Conservation (phyloP, 1,140 invertebrate species). For the Danaus melanippus region DNA sequence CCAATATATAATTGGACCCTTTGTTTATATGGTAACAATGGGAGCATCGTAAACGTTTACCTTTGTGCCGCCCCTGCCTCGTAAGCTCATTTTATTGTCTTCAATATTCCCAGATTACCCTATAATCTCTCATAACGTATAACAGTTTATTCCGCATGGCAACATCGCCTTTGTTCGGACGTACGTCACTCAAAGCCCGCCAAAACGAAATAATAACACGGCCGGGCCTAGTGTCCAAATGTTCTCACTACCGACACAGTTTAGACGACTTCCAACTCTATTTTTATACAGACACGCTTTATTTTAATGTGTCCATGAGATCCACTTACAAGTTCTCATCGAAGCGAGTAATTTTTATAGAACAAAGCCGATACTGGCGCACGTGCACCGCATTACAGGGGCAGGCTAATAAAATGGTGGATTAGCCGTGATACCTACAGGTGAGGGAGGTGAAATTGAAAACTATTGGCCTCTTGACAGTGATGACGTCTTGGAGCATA, state of each 20-base stretch:
- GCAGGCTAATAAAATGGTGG: conserved; percentile 62
- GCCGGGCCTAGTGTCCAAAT: conserved; percentile 16
- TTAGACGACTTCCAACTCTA: conserved; percentile 26
- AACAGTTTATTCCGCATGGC: conserved; percentile 70
- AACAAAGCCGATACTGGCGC: conserved; percentile 52
- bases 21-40: conserved; percentile 37
- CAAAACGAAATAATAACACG: conserved; percentile 69
- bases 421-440: conserved; percentile 53
- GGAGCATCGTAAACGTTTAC: conserved; percentile 38
- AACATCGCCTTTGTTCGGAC: conserved; percentile 61
- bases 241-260: no score
- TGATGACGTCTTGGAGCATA: conserved; percentile 16
- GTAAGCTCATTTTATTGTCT: conserved; percentile 70
- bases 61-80: conserved; percentile 41
- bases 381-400: conserved; percentile 56
- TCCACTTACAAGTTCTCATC: no score
- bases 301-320: no score
- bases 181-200: conserved; percentile 58
- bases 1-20: conserved; percentile 28
- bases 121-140: conserved; percentile 69
- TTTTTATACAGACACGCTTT: background rate
- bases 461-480: conserved; percentile 59
- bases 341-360: conserved; percentile 41
- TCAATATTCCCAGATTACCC: conserved; percentile 70
- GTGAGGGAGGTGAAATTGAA: conserved; percentile 62